Evolutionary conservation across 1,140 invertebrate genomes (phyloP).

Genomic region (Zaprionus africanus): DNA sequence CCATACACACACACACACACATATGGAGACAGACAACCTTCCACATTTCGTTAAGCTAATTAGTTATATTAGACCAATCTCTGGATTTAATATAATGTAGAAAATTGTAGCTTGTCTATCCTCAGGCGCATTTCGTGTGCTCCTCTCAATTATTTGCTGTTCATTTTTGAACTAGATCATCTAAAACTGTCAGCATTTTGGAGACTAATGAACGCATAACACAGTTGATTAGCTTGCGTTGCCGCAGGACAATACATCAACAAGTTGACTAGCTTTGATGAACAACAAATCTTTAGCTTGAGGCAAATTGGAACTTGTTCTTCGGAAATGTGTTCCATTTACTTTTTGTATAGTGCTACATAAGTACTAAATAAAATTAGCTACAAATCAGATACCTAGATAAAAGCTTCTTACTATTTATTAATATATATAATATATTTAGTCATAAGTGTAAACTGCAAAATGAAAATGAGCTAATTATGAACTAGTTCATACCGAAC

Average conservation of each 20-base stretch:
- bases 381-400: neutral
- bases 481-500: too few species aligned
- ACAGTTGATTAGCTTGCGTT: neutral
- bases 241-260: neutral
- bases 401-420: neutral
- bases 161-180: neutral
- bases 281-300: too few species aligned
- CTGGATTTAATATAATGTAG: constrained; percentile 13
- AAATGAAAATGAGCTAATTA: too few species aligned
- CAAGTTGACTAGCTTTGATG: neutral
- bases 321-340: neutral
- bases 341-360: neutral
- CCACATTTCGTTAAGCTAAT: constrained; percentile 24
- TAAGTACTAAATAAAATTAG: too few species aligned
- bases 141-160: neutral
- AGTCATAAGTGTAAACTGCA: too few species aligned
- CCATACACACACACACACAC: constrained; percentile 2
- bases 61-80: constrained; percentile 28
- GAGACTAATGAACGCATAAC: neutral
- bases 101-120: neutral
- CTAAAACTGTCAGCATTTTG: neutral
- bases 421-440: too few species aligned
- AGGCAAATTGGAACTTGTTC: neutral
- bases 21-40: neutral
- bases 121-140: neutral